These are phyloP conservation scores for Rhingia campestris DNA, from an alignment of 2,888 invertebrate genomes.

Conservation along the genomic window DNA sequence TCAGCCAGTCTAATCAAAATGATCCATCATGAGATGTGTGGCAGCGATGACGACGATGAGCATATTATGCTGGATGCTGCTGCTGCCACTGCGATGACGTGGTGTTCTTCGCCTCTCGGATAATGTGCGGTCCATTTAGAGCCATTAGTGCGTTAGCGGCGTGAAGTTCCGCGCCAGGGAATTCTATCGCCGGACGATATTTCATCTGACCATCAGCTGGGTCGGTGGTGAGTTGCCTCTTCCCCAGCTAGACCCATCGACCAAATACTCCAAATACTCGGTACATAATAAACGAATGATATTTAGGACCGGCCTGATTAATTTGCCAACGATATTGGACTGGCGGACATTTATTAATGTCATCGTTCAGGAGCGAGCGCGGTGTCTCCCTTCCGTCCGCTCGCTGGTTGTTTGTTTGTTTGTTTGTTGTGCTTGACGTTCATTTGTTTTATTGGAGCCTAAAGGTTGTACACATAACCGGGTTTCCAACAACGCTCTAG, in stretches of 20 bases:
- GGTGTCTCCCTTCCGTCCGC: constrained; percentile 37
- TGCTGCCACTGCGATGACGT: constrained; percentile 39
- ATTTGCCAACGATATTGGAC: constrained; percentile 70
- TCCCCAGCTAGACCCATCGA: constrained; percentile 42
- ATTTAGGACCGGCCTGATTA: constrained; percentile 64
- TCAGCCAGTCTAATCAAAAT: constrained; percentile 69
- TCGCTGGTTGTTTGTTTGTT: constrained; percentile 48
- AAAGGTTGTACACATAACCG: constrained; percentile 30
- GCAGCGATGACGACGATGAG: constrained; percentile 49
- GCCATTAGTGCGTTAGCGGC: constrained; percentile 64
- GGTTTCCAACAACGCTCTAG: constrained; percentile 9
- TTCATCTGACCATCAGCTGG: constrained; percentile 41
- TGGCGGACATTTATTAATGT: constrained; percentile 73
- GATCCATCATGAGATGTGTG: constrained; percentile 72
- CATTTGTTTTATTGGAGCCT: constrained; percentile 56
- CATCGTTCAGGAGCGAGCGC: constrained; percentile 53
- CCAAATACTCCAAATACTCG: constrained; percentile 8
- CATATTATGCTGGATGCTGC: neutral
- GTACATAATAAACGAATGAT: constrained; percentile 63
- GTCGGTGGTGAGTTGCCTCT: constrained; percentile 7
- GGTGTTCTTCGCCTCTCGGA: constrained; percentile 48
- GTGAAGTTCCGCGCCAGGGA: constrained; percentile 44
- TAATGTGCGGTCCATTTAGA: constrained; percentile 68
- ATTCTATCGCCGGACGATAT: constrained; percentile 65
- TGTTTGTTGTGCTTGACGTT: constrained; percentile 62